A percentile compares a stretch with the other conserved stretches of the same genome.
These are phyloP conservation scores for Pocillopora damicornis DNA, from an alignment of 64 coral and sea anemone genomes.

Conservation along the genomic window DNA sequence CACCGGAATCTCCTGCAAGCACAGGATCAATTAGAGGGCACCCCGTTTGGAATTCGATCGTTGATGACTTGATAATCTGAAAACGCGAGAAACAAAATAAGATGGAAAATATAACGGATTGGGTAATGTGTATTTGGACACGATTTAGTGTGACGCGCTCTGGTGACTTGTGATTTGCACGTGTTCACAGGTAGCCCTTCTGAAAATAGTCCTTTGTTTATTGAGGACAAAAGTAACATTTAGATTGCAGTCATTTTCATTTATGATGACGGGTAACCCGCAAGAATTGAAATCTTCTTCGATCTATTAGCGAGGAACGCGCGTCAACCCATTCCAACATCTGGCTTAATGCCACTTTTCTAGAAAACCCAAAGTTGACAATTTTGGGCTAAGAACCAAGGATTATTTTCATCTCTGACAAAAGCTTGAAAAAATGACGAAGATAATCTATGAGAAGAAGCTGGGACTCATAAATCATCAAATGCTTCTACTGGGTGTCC, in stretches of 20 bases:
- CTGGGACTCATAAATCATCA: neutral
- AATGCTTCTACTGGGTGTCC: neutral
- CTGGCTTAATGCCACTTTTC: constrained; percentile 19
- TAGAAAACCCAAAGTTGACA: too few species aligned
- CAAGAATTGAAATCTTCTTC: neutral
- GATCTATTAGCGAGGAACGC: neutral
- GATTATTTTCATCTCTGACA: neutral
- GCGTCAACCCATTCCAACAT: too few species aligned
- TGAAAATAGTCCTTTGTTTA: constrained; percentile 23
- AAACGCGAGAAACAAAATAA: neutral
- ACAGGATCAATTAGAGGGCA: neutral
- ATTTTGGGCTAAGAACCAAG: too few species aligned
- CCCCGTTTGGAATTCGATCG: neutral
- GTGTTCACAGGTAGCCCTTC: constrained; percentile 25
- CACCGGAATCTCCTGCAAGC: neutral
- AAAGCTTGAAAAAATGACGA: neutral
- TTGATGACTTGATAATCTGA: neutral
- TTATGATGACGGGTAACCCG: neutral
- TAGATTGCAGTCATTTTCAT: neutral
- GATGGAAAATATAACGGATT: neutral
- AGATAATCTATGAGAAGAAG: neutral
- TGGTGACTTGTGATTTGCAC: constrained; percentile 15
- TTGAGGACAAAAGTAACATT: neutral
- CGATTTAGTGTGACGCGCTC: neutral
- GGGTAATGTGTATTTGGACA: neutral